These are phyloP conservation scores for Hydraecia micacea DNA, from an alignment of 2,888 invertebrate genomes.

Conservation along the genomic window DNA sequence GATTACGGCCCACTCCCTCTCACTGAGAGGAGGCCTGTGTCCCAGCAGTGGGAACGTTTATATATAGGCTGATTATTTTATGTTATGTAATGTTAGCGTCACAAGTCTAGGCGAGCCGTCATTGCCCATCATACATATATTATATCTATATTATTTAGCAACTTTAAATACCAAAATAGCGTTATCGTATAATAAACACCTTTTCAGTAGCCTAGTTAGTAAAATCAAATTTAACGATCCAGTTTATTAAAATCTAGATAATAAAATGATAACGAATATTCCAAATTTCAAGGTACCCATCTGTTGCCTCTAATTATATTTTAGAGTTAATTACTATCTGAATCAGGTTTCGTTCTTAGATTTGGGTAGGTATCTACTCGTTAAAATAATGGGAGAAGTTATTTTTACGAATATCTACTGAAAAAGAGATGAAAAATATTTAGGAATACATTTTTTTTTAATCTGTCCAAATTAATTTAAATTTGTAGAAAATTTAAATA, in stretches of 20 bases:
- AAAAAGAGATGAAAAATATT: background rate
- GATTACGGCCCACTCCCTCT: too few relatives aligned
- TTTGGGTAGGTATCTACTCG: background rate
- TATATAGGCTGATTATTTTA: too few relatives aligned
- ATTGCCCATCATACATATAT: too few relatives aligned
- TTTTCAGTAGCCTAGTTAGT: constrained; percentile 35
- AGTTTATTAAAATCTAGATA: constrained; percentile 33
- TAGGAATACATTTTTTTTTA: background rate
- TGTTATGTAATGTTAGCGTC: background rate
- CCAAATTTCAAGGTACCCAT: constrained; percentile 8
- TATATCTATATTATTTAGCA: too few relatives aligned
- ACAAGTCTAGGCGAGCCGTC: background rate
- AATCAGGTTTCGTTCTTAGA: background rate
- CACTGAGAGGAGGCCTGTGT: too few relatives aligned
- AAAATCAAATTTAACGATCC: constrained; percentile 27
- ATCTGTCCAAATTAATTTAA: background rate
- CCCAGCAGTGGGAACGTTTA: too few relatives aligned
- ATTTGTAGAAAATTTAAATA: background rate
- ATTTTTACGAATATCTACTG: background rate
- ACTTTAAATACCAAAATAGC: constrained; percentile 3
- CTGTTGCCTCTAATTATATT: constrained; percentile 23
- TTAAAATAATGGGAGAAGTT: background rate
- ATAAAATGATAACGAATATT: constrained; percentile 31
- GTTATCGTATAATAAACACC: constrained; percentile 17
- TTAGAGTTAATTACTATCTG: background rate